phyloP scores from a whole-genome alignment of 2,113 vertebrate species.

The Terrapene triunguis region DNA sequence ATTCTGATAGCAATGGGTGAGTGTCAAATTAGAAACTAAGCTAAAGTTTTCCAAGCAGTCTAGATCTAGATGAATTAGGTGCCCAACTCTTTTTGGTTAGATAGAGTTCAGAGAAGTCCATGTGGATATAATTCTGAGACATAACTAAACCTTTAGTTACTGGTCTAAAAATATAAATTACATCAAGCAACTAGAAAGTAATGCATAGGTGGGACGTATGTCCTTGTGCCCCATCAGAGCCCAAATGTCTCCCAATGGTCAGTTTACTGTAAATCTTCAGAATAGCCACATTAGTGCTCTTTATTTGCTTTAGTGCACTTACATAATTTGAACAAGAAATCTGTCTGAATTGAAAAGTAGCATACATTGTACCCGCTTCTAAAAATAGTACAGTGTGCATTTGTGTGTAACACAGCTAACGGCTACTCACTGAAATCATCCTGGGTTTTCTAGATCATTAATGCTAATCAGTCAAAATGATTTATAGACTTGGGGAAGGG shows the following conservation, averaged over 20 bases:
- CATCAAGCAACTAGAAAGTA: not conserved
- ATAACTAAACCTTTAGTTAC: not conserved
- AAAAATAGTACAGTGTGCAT: not conserved
- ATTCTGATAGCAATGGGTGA: not conserved
- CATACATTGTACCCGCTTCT: not conserved
- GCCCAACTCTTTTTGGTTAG: not conserved
- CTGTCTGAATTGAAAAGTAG: not conserved
- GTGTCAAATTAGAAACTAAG: not conserved
- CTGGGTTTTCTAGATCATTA: not conserved
- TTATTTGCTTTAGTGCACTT: not conserved
- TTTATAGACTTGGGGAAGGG: not conserved
- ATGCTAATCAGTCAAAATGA: conserved; percentile 42
- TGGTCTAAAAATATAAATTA: not conserved
- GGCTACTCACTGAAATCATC: conserved; percentile 5
- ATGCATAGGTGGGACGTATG: not conserved
- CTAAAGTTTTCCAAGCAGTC: not conserved
- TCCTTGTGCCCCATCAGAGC: not conserved
- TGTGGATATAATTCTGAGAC: not conserved
- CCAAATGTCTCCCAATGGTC: not conserved
- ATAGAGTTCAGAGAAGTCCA: not conserved
- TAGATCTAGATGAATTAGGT: not conserved
- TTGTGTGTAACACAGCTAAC: conserved; percentile 16
- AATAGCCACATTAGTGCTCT: not conserved
- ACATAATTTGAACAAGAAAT: not conserved
- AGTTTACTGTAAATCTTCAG: not conserved